These are phyloP conservation scores for Todiramphus saurophagus DNA, from an alignment of 2,113 vertebrate species.

Conservation along the genomic window DNA sequence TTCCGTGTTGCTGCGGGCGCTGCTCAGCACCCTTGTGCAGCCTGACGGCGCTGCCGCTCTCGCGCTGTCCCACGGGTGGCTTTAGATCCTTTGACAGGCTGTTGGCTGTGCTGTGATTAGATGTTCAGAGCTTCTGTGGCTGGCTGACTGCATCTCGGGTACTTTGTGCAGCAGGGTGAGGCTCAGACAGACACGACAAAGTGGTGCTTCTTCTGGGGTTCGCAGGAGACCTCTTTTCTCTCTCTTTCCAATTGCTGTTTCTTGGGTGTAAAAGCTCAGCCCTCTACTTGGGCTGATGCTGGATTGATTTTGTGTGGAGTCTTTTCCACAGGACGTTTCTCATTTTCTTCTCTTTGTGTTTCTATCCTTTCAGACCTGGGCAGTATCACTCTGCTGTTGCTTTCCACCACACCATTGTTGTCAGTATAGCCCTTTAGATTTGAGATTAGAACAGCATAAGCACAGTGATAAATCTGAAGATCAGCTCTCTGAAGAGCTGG, in stretches of 20 bases:
- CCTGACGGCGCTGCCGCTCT: too few species aligned
- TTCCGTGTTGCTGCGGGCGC: too few species aligned
- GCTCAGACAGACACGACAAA: not conserved
- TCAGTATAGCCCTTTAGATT: not conserved
- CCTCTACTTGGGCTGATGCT: not conserved
- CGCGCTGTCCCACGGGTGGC: too few species aligned
- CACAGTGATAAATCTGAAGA: not conserved
- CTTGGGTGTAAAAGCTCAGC: not conserved
- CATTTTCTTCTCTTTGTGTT: not conserved
- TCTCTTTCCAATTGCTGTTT: not conserved
- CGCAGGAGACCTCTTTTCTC: not conserved
- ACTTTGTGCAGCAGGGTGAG: not conserved
- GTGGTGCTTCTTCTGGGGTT: not conserved
- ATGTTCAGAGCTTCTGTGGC: not conserved
- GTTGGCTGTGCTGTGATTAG: not conserved
- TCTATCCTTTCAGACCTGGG: not conserved
- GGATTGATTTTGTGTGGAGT: not conserved
- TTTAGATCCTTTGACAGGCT: rapidly evolving
- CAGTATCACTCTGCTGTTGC: not conserved
- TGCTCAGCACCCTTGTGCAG: too few species aligned
- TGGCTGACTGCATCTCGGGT: not conserved
- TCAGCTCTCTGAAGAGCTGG: not conserved
- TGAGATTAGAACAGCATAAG: not conserved
- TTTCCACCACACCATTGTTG: not conserved
- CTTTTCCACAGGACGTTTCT: not conserved